These are phyloP conservation scores for Centropus unirufus DNA, from an alignment of 2,113 vertebrate species.

Conservation along the genomic window DNA sequence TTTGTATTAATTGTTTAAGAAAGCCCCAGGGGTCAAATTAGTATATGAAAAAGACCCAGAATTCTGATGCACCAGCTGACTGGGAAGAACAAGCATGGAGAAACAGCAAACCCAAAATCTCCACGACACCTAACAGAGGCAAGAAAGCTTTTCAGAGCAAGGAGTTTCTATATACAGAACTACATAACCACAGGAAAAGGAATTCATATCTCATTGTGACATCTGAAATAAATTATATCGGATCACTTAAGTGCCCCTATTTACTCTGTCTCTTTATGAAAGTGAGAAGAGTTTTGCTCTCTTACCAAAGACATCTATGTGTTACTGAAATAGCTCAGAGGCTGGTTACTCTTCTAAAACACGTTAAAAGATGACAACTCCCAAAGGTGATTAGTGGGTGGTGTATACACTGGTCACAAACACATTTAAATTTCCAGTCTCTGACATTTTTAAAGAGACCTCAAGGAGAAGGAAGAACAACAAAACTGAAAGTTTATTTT, in stretches of 20 bases:
- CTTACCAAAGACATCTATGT: background rate
- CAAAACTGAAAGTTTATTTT: background rate
- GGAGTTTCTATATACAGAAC: background rate
- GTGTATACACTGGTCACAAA: background rate
- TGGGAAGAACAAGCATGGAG: background rate
- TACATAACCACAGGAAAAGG: background rate
- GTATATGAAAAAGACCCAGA: background rate
- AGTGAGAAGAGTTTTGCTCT: constrained; percentile 12
- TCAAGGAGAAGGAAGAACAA: background rate
- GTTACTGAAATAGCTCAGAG: background rate
- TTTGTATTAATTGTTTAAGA: background rate
- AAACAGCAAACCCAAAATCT: background rate
- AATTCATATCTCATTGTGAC: background rate
- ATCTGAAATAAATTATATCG: background rate
- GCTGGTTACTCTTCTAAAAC: background rate
- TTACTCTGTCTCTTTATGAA: background rate
- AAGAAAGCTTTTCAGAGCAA: background rate
- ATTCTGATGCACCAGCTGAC: background rate
- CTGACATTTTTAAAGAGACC: background rate
- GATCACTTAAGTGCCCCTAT: background rate
- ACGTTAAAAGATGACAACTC: background rate
- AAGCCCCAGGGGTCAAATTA: background rate
- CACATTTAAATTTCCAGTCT: background rate
- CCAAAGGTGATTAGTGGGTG: background rate
- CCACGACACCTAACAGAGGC: background rate